Evolutionary conservation across 2,888 invertebrate genomes (phyloP), one percentile per base, ranked within the genome.

Genomic region (Heliothis peltigera): DNA sequence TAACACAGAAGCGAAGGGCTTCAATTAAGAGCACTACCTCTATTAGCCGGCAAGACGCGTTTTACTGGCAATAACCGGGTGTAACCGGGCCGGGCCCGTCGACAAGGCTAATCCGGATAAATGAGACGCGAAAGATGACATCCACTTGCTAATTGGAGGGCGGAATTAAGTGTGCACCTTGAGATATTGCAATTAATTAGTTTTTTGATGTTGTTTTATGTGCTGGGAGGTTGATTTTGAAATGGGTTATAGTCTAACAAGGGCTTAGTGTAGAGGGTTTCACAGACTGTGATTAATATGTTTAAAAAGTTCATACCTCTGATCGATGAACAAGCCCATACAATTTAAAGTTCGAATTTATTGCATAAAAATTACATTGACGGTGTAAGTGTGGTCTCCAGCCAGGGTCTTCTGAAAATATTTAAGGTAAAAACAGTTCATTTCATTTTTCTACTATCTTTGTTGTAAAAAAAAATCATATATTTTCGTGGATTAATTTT

Each of bases 41-140:
- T 84, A 89, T 90, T 89, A 90, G 84, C 82, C 82, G 80, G 78
- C 76, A 84, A 84, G 86, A 86, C 84, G 83, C 83, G 85, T 82
- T 85, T 86, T 82, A 84, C 86, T 80, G 84, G 82, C 82, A 81
- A 86, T 84, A 83, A 81, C 83, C 81, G 69, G 69, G 61, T 68
- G 85, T 85, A 88, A 88, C 87, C 83, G 84, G 87, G 81, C 83
- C 85, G 83, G 84, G 80, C 75, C n/a, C 81, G 81, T 79, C 78
- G 84, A 85, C 83, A 82, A 81, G 82, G 73, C 84, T 90, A 90
- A 90, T 90, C 89, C 84, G 83, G 82, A 87, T 87, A 90, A 90
- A 91, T 88, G 90, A 90, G 86, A 86, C 87, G 89, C 83, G 87
- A 88, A 88, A 87, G 89, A 89, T 89, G 89, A 89, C 87, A 88